Evolutionary conservation across 2,797 vertebrate species (phyloP), one percentile per base, ranked within the genome.

Genomic region (Cynodonichthys magdalenae): DNA sequence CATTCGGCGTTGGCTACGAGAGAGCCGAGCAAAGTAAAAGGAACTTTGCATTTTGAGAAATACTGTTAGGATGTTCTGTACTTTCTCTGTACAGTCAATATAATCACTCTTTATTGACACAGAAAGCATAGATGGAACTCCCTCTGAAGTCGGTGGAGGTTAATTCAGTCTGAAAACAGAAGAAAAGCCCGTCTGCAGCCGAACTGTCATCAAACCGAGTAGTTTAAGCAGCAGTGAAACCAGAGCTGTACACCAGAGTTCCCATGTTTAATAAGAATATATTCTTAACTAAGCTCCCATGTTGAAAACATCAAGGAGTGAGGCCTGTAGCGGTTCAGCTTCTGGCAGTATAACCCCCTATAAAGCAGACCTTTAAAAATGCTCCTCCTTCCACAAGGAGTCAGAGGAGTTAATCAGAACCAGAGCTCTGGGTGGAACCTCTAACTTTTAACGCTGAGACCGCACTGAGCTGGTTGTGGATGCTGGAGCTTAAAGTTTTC

Each of bases 321-420:
- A 80, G 61, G 73, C 77, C 79, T 41, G 65, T 71, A 74, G 86
- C 77, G 64, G 60, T 82, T 74, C 69, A 79, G 83, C 85, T 83
- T 69, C 83, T 81, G 83, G 87, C 80, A 83, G 87, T 81, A 73
- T 78, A 84, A n/a, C 63, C 74, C 72, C 41, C 80, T 66, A 74
- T 89, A 86, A 88, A 88, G 82, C 49, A 75, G 77, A 18, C 72
- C 81, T 82, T 83, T 87, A 88, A 87, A 89, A 89, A 64, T 6
- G 29, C 75, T 81, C 75, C 82, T 80, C 75, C 69, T 66, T 75
- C 80, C 81, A 74, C 6, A 20, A 64, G 74, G 75, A 80, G 61
- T 77, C 71, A 53, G 51, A 41, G 42, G 36, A 82, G 76, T 70
- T 90, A 89, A 91, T 87, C 85, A 86, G 79, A 89, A 90, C 68